Evolutionary conservation across 2,113 vertebrate genomes (phyloP), one percentile per base, ranked within the genome.

Genomic region (Rana temporaria): DNA sequence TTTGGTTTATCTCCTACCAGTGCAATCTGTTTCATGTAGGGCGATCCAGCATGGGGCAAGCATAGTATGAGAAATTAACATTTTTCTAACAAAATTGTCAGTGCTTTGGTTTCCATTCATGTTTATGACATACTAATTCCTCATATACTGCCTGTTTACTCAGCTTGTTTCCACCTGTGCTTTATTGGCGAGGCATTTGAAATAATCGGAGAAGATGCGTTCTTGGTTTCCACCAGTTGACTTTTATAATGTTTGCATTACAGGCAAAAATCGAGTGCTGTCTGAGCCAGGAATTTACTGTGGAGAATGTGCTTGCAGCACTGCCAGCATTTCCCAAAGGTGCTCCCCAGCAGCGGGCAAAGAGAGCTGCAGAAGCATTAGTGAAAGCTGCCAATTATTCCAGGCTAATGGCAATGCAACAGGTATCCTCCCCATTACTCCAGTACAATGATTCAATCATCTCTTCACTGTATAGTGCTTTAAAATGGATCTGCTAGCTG

Each of bases 351-450:
- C 84, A 85, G 83, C 87, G 81, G 85, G 84, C 74, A 17, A 86
- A 85, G 85, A 48, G 55, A 59, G 85, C 89, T 84, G 87, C 87
- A 84, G 89, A 90, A 77, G 88, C 88, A 84, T 87, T 90, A 78
- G 86, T 86, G 65, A 84, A 89, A 82, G 88, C 88, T 68, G 81
- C 22, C 69, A 87, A 88, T 85, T 81, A 88, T 85, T 89, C 81
- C 60, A 82, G 84, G 55, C 68, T 87, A 87, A 90, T 90, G 84
- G 83, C 85, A 71, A 79, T 85, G 32, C 80, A 90, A 85, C 81
- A 90, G 87, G 89, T 91, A 81, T 62, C 19, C 24, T 22, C 26
- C 55, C 26, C 18, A 32, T 75, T 60, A 30, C 69, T 71, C 79
- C 38, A 78, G n/a, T 32, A 24, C 72, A 38, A 17, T 38, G 34